Conservation (phyloP, 2,113 vertebrate genomes). For the Paracanthobrama guichenoti region DNA sequence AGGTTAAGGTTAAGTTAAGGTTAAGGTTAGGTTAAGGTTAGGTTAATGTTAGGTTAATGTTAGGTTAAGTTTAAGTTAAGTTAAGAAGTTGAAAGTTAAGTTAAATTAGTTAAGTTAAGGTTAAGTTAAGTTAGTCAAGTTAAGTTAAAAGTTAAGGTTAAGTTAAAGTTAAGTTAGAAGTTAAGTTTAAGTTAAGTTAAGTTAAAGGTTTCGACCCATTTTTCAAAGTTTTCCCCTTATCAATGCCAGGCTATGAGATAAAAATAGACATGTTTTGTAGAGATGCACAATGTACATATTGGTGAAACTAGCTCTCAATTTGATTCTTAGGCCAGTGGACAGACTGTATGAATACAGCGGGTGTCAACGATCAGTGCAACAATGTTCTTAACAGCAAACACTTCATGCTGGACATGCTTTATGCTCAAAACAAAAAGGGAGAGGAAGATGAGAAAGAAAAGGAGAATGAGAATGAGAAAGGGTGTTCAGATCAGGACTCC, state of each 20-base stretch:
- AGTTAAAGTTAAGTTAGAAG: too few species aligned
- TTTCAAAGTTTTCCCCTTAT: background rate
- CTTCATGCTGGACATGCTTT: slow-evolving; percentile 98
- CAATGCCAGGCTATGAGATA: background rate
- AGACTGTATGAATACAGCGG: slow-evolving; percentile 77
- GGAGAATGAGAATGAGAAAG: slow-evolving; percentile 73
- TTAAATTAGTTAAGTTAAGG: too few species aligned
- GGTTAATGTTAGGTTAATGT: too few species aligned
- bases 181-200: too few species aligned
- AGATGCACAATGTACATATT: background rate
- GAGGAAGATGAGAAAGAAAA: slow-evolving; percentile 74
- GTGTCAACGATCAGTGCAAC: slow-evolving; percentile 85
- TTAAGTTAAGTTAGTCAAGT: too few species aligned
- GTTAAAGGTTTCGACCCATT: too few species aligned
- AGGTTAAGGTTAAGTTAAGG: too few species aligned
- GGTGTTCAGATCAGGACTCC: slow-evolving; percentile 68
- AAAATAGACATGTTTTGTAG: background rate
- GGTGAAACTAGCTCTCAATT: background rate
- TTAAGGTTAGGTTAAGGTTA: too few species aligned
- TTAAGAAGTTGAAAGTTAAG: too few species aligned
- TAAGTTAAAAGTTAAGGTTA: too few species aligned
- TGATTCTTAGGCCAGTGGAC: slow-evolving; percentile 81
- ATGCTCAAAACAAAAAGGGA: slow-evolving; percentile 83
- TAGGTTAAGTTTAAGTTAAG: too few species aligned
- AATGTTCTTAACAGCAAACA: slow-evolving; percentile 90